These are phyloP conservation scores for Cherax quadricarinatus DNA, from an alignment of 1,140 invertebrate genomes.

Conservation along the genomic window DNA sequence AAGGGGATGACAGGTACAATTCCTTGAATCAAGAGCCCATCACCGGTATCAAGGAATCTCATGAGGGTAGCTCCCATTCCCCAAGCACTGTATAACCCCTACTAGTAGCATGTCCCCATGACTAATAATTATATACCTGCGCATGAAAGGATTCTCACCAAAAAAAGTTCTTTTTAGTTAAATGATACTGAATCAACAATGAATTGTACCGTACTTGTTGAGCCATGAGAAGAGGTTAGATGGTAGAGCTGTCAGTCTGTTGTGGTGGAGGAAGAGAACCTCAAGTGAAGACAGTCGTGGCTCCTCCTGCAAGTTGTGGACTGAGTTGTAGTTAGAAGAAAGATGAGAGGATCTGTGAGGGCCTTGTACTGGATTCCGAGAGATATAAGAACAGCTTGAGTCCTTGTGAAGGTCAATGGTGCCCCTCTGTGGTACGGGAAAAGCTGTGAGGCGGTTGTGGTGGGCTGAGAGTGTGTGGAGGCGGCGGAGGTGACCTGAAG, in stretches of 20 bases:
- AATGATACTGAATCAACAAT: no score
- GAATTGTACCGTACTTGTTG: slow-evolving; percentile 28
- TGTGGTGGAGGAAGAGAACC: slow-evolving; percentile 50
- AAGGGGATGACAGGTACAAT: no score
- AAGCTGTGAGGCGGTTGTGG: slow-evolving; percentile 49
- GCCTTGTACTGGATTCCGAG: neutral
- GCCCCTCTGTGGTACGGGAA: slow-evolving; percentile 38
- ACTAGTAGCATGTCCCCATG: no score
- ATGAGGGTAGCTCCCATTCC: no score
- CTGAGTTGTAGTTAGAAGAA: neutral
- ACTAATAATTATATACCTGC: no score
- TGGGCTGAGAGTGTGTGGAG: slow-evolving; percentile 62
- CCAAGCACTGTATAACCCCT: no score
- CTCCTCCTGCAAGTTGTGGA: slow-evolving; percentile 30
- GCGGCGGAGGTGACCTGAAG: slow-evolving; percentile 57
- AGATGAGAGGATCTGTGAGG: slow-evolving; percentile 18
- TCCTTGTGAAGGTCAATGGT: neutral
- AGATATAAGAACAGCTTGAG: neutral
- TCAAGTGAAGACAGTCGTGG: slow-evolving; percentile 49
- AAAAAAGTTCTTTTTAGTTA: no score
- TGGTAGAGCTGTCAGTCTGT: slow-evolving; percentile 45
- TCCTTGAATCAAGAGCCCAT: no score
- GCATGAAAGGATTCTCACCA: no score
- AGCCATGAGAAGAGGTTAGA: slow-evolving; percentile 54
- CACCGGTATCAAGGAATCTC: no score